Evolutionary conservation across 2,113 vertebrate species (phyloP).

Genomic region (Oceanites oceanicus): DNA sequence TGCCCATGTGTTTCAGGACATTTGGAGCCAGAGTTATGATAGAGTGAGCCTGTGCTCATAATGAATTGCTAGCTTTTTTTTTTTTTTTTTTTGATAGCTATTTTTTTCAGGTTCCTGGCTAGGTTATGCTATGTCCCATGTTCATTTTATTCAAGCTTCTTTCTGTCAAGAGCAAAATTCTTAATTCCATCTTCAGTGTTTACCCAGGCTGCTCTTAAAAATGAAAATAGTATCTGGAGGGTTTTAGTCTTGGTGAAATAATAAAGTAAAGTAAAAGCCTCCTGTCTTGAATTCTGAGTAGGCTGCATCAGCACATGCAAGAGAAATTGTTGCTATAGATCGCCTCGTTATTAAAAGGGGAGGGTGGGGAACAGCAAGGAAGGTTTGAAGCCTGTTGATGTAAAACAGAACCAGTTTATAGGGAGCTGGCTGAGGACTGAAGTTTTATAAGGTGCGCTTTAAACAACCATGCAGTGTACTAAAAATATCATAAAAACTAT

Average conservation of each 20-base stretch:
- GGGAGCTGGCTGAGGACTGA: conserved; percentile 56
- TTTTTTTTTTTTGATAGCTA: neutral
- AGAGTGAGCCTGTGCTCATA: neutral
- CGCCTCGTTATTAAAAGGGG: conserved; percentile 51
- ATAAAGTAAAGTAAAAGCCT: conserved; percentile 58
- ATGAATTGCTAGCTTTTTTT: neutral
- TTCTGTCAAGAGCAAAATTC: conserved; percentile 52
- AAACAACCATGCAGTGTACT: conserved; percentile 57
- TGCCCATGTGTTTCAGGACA: neutral
- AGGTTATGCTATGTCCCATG: neutral
- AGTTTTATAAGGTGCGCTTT: conserved; percentile 67
- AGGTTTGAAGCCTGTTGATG: conserved; percentile 43
- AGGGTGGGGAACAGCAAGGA: conserved; percentile 15
- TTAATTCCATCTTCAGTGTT: conserved; percentile 62
- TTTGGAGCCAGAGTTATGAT: neutral
- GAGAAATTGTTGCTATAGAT: conserved; percentile 46
- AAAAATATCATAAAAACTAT: conserved; percentile 58
- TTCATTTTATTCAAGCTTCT: conserved; percentile 41
- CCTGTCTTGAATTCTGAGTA: conserved; percentile 59
- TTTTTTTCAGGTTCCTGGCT: neutral
- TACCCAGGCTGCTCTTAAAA: conserved; percentile 62
- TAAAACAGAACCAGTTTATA: conserved; percentile 64
- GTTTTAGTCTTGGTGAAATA: conserved; percentile 60
- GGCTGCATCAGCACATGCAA: conserved; percentile 37
- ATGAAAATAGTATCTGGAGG: conserved; percentile 61